phyloP scores from a whole-genome alignment of 2,113 vertebrate species.

The Nycticorax nycticorax region DNA sequence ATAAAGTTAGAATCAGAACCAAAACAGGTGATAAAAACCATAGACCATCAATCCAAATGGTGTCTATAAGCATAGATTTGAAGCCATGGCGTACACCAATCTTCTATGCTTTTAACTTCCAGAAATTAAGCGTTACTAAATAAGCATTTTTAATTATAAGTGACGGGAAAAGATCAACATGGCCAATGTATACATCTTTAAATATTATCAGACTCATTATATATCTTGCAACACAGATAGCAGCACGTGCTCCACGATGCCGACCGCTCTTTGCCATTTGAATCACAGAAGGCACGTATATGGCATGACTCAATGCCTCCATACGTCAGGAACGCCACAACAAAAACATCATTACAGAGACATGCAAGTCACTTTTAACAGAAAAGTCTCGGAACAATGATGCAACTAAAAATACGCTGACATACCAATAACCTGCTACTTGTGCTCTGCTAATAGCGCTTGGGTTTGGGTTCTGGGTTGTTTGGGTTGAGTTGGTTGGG shows the following conservation, averaged over 20 bases:
- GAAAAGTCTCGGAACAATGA: neutral
- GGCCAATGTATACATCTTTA: neutral
- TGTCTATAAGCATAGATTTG: neutral
- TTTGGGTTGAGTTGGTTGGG: neutral
- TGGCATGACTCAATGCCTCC: neutral
- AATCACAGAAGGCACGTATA: neutral
- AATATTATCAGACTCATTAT: neutral
- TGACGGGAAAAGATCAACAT: neutral
- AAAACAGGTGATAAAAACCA: neutral
- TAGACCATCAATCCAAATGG: neutral
- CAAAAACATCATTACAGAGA: neutral
- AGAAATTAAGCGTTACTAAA: accelerated
- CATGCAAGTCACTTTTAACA: neutral
- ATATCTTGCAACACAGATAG: neutral
- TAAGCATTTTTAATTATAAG: neutral
- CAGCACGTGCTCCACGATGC: neutral
- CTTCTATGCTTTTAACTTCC: neutral
- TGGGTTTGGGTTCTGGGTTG: neutral
- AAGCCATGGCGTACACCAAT: neutral
- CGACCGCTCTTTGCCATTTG: neutral
- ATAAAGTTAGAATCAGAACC: neutral
- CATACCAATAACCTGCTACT: neutral
- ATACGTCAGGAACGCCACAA: accelerated
- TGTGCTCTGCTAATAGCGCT: neutral
- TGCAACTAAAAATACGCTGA: neutral